Evolutionary conservation across 2,113 vertebrate genomes (phyloP).

Genomic region (Sinosuthora webbiana): DNA sequence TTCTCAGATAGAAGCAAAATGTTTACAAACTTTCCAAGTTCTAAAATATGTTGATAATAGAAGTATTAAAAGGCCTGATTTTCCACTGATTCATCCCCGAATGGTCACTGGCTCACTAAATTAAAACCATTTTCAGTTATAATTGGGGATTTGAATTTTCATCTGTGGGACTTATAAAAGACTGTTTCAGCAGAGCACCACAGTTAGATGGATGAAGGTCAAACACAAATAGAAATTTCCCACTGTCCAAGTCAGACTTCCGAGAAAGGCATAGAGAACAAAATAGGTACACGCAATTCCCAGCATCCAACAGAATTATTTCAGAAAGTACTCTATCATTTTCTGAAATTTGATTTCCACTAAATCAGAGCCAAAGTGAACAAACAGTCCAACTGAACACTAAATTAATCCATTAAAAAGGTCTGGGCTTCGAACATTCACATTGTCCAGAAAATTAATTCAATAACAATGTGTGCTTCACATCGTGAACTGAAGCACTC

Average conservation of each 20-base stretch:
- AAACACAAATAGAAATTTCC: neutral
- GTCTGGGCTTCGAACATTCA: neutral
- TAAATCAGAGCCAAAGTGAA: constrained; percentile 1
- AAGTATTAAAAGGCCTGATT: neutral
- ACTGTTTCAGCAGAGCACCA: neutral
- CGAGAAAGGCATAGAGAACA: neutral
- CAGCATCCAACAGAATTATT: neutral
- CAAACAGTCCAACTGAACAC: neutral
- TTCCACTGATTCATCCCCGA: neutral
- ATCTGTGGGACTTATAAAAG: neutral
- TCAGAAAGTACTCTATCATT: neutral
- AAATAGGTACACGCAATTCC: neutral
- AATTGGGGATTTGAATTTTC: neutral
- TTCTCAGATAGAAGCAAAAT: neutral
- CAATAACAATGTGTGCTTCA: neutral
- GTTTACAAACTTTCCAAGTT: neutral
- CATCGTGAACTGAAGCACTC: neutral
- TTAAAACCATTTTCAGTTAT: neutral
- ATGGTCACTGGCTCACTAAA: neutral
- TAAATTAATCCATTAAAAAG: neutral
- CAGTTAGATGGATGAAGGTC: neutral
- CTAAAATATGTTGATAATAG: neutral
- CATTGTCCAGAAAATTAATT: neutral
- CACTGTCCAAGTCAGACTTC: neutral
- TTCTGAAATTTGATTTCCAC: constrained; percentile 1